phyloP scores from a whole-genome alignment of 2,888 invertebrate species.

The Noctua pronuba region DNA sequence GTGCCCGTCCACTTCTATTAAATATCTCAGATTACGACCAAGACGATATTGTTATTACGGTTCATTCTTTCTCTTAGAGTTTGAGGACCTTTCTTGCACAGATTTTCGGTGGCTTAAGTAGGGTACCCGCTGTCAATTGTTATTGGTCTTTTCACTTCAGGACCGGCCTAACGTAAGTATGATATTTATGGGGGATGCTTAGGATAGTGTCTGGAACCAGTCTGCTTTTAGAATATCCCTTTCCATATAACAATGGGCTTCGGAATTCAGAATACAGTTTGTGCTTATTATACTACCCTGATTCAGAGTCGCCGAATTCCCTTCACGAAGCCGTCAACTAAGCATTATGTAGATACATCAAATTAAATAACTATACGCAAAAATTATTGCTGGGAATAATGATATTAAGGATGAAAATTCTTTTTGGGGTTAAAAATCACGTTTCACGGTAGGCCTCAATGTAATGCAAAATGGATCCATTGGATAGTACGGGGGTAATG shows the following conservation, averaged over 20 bases:
- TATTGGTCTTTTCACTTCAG: constrained; percentile 35
- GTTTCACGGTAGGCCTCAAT: too few species aligned
- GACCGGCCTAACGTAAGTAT: constrained; percentile 38
- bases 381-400: too few species aligned
- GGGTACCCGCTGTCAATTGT: constrained; percentile 45
- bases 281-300: not conserved
- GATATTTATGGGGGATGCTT: constrained; percentile 37
- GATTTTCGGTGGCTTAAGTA: constrained; percentile 36
- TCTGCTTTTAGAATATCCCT: constrained; percentile 3
- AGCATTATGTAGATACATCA: not conserved
- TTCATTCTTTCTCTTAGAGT: constrained; percentile 17
- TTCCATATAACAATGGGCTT: not conserved
- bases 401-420: too few species aligned
- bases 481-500: too few species aligned
- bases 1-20: constrained; percentile 39
- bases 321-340: not conserved
- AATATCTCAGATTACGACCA: constrained; percentile 51
- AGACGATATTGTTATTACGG: constrained; percentile 25
- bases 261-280: not conserved
- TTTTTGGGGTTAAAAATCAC: too few species aligned
- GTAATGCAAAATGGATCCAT: too few species aligned
- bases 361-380: too few species aligned
- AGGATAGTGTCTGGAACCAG: constrained; percentile 1
- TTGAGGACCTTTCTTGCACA: constrained; percentile 29
- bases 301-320: not conserved